Conservation (phyloP, 2,797 vertebrate species). For the Helicolenus hilgendorfi region DNA sequence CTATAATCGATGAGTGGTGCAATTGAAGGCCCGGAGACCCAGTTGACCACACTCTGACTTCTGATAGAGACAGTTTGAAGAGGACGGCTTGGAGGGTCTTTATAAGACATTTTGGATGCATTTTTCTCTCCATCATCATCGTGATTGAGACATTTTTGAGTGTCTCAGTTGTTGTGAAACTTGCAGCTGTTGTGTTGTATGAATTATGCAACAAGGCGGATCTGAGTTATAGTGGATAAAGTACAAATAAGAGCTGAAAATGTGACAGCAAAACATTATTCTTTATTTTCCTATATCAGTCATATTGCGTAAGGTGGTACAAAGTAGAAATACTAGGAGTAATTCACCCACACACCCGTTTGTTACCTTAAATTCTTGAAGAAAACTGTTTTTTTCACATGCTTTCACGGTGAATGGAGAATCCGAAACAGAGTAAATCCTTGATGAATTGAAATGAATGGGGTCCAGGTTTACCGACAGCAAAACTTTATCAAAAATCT, state of each 20-base stretch:
- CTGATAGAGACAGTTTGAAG: slow-evolving; percentile 7
- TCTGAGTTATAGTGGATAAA: not conserved
- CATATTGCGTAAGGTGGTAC: not conserved
- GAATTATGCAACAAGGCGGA: not conserved
- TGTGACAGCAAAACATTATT: not conserved
- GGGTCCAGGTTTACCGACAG: too few relatives aligned
- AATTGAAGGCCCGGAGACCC: slow-evolving; percentile 31
- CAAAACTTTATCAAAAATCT: too few relatives aligned
- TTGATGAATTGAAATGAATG: too few relatives aligned
- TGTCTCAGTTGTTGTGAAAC: not conserved
- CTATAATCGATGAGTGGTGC: slow-evolving; percentile 68
- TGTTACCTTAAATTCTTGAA: too few relatives aligned
- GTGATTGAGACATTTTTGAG: not conserved
- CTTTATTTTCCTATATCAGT: not conserved
- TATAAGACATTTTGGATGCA: not conserved
- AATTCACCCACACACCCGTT: too few relatives aligned
- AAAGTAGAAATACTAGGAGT: too few relatives aligned
- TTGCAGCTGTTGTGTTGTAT: not conserved
- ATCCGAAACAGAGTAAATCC: too few relatives aligned
- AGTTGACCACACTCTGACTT: slow-evolving; percentile 39
- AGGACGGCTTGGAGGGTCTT: not conserved
- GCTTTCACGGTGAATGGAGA: too few relatives aligned
- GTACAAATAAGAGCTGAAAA: not conserved
- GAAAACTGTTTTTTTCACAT: too few relatives aligned
- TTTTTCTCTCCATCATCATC: not conserved